Evolutionary conservation across 2,888 invertebrate species (phyloP), one percentile per base, ranked within the genome.

Genomic region (Arenicola marina): DNA sequence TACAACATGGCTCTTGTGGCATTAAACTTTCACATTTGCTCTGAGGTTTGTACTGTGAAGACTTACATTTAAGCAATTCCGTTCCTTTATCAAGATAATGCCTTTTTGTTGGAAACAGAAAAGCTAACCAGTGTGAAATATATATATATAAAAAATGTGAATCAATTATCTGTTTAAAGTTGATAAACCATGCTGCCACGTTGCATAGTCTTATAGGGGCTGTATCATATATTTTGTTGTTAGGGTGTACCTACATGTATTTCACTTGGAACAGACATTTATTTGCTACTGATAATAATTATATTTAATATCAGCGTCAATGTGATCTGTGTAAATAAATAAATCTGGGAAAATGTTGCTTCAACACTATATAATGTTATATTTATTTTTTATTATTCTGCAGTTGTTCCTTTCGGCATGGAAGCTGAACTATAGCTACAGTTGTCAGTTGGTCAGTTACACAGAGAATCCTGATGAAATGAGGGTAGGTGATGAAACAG

Each of bases 11-110:
- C 65, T 18, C 74, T 82, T 51, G 78, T 83, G 31, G 63, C 75
- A 15, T 70, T 83, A 38, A 83, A 83, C 67, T 75, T 80, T 48
- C 78, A 83, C 70, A 83, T 83, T 69, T 81, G 69, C 63, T 71
- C 69, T 64, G 76, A 80, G 76, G 82, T 81, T 66, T 70, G 74
- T 38, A 15, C 18, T 38, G 11, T 15, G 11, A 38, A 11, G 11
- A 38, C 11, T 38, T 38, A 38, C 38, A 38, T 38, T 15, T 18
- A 38, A 15, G 38, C 18, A 38, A 18, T 15, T 15, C 18, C 18
- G 18, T 38, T 38, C 11, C 38, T 38, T 38, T 11, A 15, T 38
- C 18, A 38, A n/a, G n/a, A n/a, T n/a, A n/a, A n/a, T n/a, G n/a
- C n/a, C n/a, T n/a, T n/a, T n/a, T n/a, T n/a, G n/a, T n/a, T n/a